A percentile compares a stretch with the other conserved stretches of the same genome.
phyloP scores from a whole-genome alignment of 2,797 vertebrate genomes.

The Falco novaeseelandiae region DNA sequence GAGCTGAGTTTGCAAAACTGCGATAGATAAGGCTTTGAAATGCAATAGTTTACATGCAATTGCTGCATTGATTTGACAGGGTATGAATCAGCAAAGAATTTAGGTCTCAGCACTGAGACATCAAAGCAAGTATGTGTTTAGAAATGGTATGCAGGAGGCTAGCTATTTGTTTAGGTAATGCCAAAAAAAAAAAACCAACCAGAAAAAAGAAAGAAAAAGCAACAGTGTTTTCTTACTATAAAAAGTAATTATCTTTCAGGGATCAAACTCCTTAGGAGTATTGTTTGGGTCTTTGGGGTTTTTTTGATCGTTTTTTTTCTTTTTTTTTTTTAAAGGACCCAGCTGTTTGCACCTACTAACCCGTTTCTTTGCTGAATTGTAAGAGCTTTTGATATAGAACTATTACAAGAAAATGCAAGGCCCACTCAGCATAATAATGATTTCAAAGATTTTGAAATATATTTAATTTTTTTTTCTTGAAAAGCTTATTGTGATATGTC shows the following conservation, averaged over 20 bases:
- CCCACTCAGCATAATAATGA: not conserved
- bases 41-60: not conserved
- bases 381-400: not conserved
- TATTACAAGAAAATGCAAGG: not conserved
- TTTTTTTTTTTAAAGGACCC: not conserved
- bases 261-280: not conserved
- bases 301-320: not conserved
- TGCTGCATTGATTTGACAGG: slow-evolving; percentile 10
- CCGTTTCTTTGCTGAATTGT: not conserved
- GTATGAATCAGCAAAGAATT: slow-evolving; percentile 49
- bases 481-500: not conserved
- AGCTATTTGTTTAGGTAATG: slow-evolving; percentile 1
- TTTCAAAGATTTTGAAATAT: slow-evolving; percentile 25
- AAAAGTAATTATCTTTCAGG: not conserved
- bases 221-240: not conserved
- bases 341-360: not conserved
- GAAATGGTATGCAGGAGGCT: not conserved
- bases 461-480: not conserved
- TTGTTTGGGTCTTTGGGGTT: not conserved
- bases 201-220: not conserved
- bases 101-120: not conserved
- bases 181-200: not conserved
- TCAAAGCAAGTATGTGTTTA: not conserved
- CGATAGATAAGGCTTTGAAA: slow-evolving; percentile 15
- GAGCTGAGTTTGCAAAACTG: not conserved